A percentile compares a stretch with the other conserved stretches of the same genome.
These are phyloP conservation scores for Leptonema lineaticorne DNA, from an alignment of 1,140 invertebrate genomes.

Conservation along the genomic window DNA sequence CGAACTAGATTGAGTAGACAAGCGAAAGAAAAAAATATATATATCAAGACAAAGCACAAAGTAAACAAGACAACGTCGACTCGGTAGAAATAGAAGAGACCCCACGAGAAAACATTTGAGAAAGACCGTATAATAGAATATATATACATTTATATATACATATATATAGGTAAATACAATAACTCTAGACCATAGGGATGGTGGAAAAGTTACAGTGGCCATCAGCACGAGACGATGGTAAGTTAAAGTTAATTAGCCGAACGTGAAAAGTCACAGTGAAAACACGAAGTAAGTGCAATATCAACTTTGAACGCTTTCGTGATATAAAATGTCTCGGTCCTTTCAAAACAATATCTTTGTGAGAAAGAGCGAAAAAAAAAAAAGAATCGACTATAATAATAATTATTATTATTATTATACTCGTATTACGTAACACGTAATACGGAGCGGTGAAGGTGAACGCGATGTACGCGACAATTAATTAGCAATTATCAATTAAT, in stretches of 20 bases:
- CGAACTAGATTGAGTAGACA: not conserved
- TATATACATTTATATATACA: slow-evolving; percentile 3
- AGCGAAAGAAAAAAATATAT: slow-evolving; percentile 20
- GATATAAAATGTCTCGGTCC: too few relatives aligned
- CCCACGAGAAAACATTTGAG: slow-evolving; percentile 14
- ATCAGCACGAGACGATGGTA: not conserved
- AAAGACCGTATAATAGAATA: not conserved
- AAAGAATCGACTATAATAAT: not conserved
- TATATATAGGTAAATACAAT: not conserved
- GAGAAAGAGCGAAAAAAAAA: not conserved
- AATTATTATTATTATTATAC: too few relatives aligned
- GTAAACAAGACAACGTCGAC: slow-evolving; percentile 8
- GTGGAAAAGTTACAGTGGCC: not conserved
- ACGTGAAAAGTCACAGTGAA: slow-evolving; percentile 4
- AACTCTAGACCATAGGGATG: too few relatives aligned
- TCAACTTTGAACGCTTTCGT: not conserved
- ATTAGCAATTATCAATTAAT: too few relatives aligned
- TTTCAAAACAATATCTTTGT: too few relatives aligned
- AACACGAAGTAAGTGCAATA: slow-evolving; percentile 5
- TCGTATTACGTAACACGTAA: too few relatives aligned
- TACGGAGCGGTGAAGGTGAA: too few relatives aligned
- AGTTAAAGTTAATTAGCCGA: slow-evolving; percentile 16
- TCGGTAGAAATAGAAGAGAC: not conserved
- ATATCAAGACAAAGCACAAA: slow-evolving; percentile 20
- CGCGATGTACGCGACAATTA: too few relatives aligned